These are phyloP conservation scores for Pelosia muscerda DNA, from an alignment of 2,888 invertebrate genomes.

Conservation along the genomic window DNA sequence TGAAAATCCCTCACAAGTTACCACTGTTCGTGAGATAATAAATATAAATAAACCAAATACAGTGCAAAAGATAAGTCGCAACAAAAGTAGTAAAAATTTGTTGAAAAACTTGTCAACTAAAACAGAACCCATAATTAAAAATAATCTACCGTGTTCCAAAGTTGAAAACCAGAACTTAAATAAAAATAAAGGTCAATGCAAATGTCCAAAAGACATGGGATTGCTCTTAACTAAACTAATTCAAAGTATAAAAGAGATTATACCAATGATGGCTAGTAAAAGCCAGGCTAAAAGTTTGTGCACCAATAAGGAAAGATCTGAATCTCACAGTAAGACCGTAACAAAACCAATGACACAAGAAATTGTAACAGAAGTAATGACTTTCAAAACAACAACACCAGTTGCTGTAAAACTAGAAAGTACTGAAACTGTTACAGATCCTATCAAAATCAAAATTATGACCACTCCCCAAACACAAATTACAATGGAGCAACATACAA, in stretches of 20 bases:
- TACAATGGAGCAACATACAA: background rate
- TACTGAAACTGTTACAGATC: background rate
- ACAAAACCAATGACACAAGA: background rate
- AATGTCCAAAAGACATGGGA: conserved; percentile 61
- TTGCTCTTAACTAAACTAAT: conserved; percentile 59
- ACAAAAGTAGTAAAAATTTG: background rate
- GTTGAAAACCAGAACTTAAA: background rate
- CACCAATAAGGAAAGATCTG: background rate
- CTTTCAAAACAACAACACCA: background rate
- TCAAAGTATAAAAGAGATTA: conserved; percentile 54
- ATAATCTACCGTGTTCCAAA: conserved; percentile 5
- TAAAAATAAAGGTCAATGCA: conserved; percentile 48
- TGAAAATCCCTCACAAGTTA: conserved; percentile 11
- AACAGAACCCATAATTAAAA: background rate
- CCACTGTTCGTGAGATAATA: background rate
- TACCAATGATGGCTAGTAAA: conserved; percentile 43
- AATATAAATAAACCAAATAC: background rate
- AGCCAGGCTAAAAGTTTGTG: background rate
- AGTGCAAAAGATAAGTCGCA: background rate
- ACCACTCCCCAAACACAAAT: background rate
- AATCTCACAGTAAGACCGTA: background rate
- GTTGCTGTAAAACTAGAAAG: background rate
- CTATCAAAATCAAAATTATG: background rate
- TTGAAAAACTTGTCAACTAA: background rate
- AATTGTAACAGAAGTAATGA: background rate